Conservation (phyloP, 2,888 invertebrate genomes). For the Eristalis intricaria region DNA sequence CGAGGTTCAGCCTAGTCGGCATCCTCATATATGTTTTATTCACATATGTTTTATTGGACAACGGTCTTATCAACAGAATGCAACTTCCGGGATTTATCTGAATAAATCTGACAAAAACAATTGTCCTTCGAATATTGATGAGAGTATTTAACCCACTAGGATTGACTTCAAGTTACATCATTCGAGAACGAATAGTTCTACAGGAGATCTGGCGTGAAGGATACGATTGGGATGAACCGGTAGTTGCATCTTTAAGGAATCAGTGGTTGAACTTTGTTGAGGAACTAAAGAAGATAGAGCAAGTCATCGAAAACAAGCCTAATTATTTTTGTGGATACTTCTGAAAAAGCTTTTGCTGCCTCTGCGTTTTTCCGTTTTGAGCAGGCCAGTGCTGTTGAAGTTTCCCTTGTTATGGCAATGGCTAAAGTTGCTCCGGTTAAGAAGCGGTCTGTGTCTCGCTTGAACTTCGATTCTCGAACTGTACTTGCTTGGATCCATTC, state of each 20-base stretch:
- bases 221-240: slow-evolving; percentile 14
- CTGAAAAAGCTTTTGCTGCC: slow-evolving; percentile 7
- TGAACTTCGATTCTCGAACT: slow-evolving; percentile 1
- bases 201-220: slow-evolving; percentile 26
- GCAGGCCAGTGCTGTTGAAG: background rate
- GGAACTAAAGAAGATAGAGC: background rate
- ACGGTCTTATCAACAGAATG: no score
- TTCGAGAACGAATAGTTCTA: slow-evolving; percentile 10
- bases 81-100: no score
- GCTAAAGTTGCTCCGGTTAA: slow-evolving; percentile 17
- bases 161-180: background rate
- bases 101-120: no score
- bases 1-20: no score
- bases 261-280: slow-evolving; percentile 10
- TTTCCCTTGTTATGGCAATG: slow-evolving; percentile 18
- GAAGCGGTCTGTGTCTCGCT: slow-evolving; percentile 3
- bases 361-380: slow-evolving; percentile 1
- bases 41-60: no score
- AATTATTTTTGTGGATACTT: slow-evolving; percentile 3
- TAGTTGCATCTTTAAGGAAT: background rate
- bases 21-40: no score
- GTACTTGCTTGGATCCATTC: background rate
- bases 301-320: background rate
- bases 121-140: no score
- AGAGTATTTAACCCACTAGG: background rate